Base-by-base conservation (phyloP, 2,113 vertebrate genomes). In the Channa maculata region DNA sequence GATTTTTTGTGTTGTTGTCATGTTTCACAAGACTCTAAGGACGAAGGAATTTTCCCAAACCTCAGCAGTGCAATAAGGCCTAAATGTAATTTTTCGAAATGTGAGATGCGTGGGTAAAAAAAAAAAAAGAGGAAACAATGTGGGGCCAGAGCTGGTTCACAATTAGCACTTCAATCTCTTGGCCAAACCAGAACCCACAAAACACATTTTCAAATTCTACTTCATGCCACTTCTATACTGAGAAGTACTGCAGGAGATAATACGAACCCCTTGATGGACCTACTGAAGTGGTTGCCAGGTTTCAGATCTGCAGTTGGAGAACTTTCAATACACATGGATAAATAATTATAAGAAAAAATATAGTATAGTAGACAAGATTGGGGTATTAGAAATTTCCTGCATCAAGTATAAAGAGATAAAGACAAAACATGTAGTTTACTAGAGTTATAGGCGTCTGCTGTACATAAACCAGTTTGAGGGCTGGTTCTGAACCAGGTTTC, bases 111-210 rank as follows among this genome's bases (percentile, higher is more conserved):
- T 24, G 41, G 4, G 5, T 70, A 41, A 55, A 9, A 15, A 24
- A 8, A 33, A 14, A 46, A 62, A 24, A 51, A 12, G n/a, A 50
- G 44, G 15, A 15, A 15, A 9, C 24, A 0, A 5, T 41, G 45
- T 34, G 15, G 3, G 9, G 12, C 34, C 41, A 12, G 8, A 59
- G 48, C 41, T 64, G 65, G 10, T 33, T 62, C 33, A 34, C 53
- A 49, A 8, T 33, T 10, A 11, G 12, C 5, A 9, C 0, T 2
- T 11, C 1, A 39, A 7, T 77, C 34, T 46, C 61, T 38, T 77
- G 15, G 52, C 51, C 33, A 50, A 74, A 50, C 9, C 36, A 58
- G 15, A 71, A 48, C 75, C 51, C 62, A 58, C 77, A 59, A n/a
- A n/a, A 3, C 2, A 8, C 7, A 11, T 39, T 59, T 36, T 45